A percentile compares a stretch with the other conserved stretches of the same genome.
These are phyloP conservation scores for Galerucella nymphaeae DNA, from an alignment of 2,888 invertebrate species.

Conservation along the genomic window DNA sequence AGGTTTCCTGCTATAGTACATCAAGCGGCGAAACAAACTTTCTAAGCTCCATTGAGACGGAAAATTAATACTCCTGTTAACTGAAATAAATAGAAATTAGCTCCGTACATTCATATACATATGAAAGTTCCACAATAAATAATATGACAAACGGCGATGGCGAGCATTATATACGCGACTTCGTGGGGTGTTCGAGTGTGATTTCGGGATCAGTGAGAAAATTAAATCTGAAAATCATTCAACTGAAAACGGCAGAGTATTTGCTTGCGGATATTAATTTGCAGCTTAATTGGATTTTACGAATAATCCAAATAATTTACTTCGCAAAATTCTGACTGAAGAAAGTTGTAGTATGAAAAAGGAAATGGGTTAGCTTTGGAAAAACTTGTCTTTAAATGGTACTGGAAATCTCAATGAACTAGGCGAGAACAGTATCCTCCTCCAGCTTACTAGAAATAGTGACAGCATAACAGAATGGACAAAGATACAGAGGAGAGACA, in stretches of 20 bases:
- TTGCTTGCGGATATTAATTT: neutral
- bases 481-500: no score
- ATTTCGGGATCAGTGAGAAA: constrained; percentile 3
- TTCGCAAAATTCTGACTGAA: no score
- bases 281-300: neutral
- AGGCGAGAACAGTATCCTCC: no score
- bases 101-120: constrained; percentile 21
- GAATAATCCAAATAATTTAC: no score
- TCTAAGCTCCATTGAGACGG: constrained; percentile 26
- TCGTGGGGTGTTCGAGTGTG: constrained; percentile 5
- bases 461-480: no score
- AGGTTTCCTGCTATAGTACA: neutral
- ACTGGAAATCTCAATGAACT: no score
- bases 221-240: constrained; percentile 11
- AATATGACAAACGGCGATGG: constrained; percentile 20
- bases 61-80: constrained; percentile 40
- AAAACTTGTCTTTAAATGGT: no score
- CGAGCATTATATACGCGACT: neutral
- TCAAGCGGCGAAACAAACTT: constrained; percentile 25
- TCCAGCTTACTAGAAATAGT: no score
- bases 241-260: neutral
- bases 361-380: no score
- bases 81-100: constrained; percentile 38
- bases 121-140: constrained; percentile 39
- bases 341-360: no score